Evolutionary conservation across 1,140 invertebrate species (phyloP), one percentile per base, ranked within the genome.

Genomic region (Sitodiplosis mosellana): DNA sequence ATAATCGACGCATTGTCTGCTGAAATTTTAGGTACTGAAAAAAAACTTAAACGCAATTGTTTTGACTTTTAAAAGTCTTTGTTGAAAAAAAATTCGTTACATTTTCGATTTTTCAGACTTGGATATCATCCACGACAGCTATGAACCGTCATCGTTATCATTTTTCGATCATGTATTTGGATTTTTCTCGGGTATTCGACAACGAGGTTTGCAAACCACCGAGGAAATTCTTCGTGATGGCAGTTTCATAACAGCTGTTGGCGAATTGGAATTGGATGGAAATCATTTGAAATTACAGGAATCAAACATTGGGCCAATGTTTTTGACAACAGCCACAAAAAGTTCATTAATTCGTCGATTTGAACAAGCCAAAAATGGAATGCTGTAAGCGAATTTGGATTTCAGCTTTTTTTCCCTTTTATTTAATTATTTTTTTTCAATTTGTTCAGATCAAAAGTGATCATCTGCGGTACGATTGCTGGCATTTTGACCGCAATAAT

Each of bases 101-200:
- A n/a, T 19, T n/a, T 41, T 10, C 11, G 21, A 21, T 21, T 8
- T 33, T 50, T 17, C 53, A 66, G 81, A 86, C 55, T 69, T 86
- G 67, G 81, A 84, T 59, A 74, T 81, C 2, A 76, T 85, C 49
- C 78, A 79, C 33, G 78, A 85, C 60, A 71, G 75, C 49, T 87
- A 83, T 66, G 77, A 83, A 57, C 78, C 80, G 18, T 77, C 74
- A 55, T 71, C 69, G 2, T 73, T 78, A 12, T 76, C 75, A 27
- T 69, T 85, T 27, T 73, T 78, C 47, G 80, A 84, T 64, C 78
- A 83, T 60, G 64, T 87, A n/a, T 83, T 81, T 73, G 80, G 80
- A 11, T 84, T 83, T 64, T 80, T 83, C 56, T 76, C 75, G 46
- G 81, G 81, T 56, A 67, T 83, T 8, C 67, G 78, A 5, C 81